Base-by-base conservation (phyloP, 1,140 invertebrate species). In the Saxidomus purpurata region DNA sequence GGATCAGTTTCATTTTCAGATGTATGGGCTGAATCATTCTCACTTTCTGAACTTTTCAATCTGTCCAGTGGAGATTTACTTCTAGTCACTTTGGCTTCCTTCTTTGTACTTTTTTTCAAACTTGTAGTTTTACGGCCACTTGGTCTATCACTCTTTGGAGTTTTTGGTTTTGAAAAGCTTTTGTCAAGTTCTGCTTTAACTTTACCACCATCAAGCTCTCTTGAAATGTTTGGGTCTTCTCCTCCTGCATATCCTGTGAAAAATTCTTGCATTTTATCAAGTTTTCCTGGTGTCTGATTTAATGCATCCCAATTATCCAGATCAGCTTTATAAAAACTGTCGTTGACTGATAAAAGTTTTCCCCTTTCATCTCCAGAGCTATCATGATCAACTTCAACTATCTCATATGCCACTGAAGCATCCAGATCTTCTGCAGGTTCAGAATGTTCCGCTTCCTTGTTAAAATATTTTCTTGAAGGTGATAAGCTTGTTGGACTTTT, bases 261-360 rank as follows among this genome's bases (percentile, higher is more conserved):
- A 31, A 69, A 88, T 71, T 88, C 86, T 0, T 88, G 86, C 59
- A 88, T 81, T 69, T 71, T 49, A 28, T 88, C 86, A 63, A 88
- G 76, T 55, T 88, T 88, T 36, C 47, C 63, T 47, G 61, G 76
- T 36, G 74, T 88, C 61, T 28, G 36, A 38, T 61, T 52, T 28
- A 17, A 17, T 4, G 52, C 55, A 47, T 40, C 40, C 86, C 86
- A 88, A 38, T 88, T 77, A 52, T 76, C 69, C 8, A 77, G 25
- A 63, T 63, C 25, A 55, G 83, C 40, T n/a, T 76, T 52, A 59
- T 85, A 85, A 13, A 85, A 34, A 74, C 83, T 85, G 22, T 85
- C 83, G 9, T 76, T 88, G 1, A 79, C 86, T 43, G 76, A 40
- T 28, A 88, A 67, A 4, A 55, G 22, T 34, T 63, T 79, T 19